These are phyloP conservation scores for Callocephalon fimbriatum DNA, from an alignment of 2,113 vertebrate species.

Conservation along the genomic window DNA sequence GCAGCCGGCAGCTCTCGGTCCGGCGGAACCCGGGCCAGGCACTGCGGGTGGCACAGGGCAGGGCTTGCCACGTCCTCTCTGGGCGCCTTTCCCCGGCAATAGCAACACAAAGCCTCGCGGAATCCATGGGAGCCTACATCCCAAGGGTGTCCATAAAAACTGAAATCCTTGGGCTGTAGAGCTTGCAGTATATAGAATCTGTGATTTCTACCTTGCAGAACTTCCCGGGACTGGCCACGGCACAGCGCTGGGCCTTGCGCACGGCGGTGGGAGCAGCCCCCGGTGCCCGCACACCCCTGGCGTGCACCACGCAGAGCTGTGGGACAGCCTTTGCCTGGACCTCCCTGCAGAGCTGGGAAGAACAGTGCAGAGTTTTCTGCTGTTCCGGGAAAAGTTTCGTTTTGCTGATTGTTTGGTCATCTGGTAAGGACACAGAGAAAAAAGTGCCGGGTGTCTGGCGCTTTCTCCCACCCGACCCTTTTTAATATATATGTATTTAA, in stretches of 20 bases:
- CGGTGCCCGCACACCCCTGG: not conserved
- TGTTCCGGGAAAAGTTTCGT: not conserved
- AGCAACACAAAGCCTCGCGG: not conserved
- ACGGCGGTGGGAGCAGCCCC: not conserved
- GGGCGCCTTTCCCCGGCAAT: fast-evolving
- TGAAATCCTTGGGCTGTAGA: fast-evolving
- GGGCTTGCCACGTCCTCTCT: not conserved
- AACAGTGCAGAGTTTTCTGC: not conserved
- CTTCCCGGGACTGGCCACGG: not conserved
- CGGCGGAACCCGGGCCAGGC: too few species aligned
- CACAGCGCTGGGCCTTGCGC: not conserved
- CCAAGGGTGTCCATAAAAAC: not conserved
- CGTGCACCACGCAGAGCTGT: not conserved
- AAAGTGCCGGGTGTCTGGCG: not conserved
- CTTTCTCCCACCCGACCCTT: not conserved
- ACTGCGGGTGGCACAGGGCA: not conserved
- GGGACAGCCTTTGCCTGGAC: not conserved
- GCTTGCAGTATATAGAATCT: not conserved
- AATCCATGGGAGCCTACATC: fast-evolving
- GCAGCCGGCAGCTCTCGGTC: not conserved
- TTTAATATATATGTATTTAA: not conserved
- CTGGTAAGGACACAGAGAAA: not conserved
- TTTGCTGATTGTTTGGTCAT: not conserved
- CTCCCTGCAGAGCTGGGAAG: not conserved
- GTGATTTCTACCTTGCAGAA: not conserved